A percentile compares a stretch with the other conserved stretches of the same genome.
Conservation (phyloP, 2,888 invertebrate species). For the Drosophila tripunctata region DNA sequence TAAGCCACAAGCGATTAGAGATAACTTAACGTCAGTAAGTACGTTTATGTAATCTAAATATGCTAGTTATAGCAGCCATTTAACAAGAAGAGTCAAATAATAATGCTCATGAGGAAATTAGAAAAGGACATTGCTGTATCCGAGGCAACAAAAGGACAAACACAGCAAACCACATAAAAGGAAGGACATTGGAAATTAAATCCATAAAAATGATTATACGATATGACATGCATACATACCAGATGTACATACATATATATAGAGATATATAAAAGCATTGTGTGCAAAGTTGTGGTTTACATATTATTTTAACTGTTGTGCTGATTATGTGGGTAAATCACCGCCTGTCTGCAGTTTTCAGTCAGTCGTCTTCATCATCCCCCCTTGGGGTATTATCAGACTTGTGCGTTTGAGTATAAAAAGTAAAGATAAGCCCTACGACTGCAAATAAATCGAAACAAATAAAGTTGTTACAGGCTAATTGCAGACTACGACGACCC, state of each 20-base stretch:
- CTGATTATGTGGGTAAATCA: conserved; percentile 61
- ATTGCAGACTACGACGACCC: conserved; percentile 49
- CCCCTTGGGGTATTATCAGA: conserved; percentile 36
- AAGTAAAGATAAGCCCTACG: conserved; percentile 80
- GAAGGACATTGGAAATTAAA: conserved; percentile 82
- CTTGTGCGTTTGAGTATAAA: conserved; percentile 81
- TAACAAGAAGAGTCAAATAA: conserved; percentile 27
- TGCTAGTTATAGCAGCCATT: not conserved
- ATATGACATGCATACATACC: not conserved
- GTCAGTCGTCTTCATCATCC: too few relatives aligned
- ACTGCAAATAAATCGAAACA: conserved; percentile 65
- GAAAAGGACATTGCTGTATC: conserved; percentile 82
- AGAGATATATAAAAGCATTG: conserved; percentile 1
- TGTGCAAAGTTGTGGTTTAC: conserved; percentile 39
- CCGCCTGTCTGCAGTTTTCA: not conserved
- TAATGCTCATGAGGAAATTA: conserved; percentile 76
- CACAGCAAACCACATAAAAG: conserved; percentile 41
- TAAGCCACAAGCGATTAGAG: too few relatives aligned
- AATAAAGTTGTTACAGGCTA: conserved; percentile 65
- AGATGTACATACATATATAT: conserved; percentile 7
- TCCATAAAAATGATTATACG: conserved; percentile 78
- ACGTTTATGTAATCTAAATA: not conserved
- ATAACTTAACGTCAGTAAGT: not conserved
- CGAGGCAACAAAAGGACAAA: conserved; percentile 45
- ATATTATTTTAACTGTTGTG: conserved; percentile 71